Percentiles rank a stretch among this genome's conserved stretches.
These are phyloP conservation scores for Drosophila pandora DNA, from an alignment of 1,140 invertebrate species.

Conservation along the genomic window DNA sequence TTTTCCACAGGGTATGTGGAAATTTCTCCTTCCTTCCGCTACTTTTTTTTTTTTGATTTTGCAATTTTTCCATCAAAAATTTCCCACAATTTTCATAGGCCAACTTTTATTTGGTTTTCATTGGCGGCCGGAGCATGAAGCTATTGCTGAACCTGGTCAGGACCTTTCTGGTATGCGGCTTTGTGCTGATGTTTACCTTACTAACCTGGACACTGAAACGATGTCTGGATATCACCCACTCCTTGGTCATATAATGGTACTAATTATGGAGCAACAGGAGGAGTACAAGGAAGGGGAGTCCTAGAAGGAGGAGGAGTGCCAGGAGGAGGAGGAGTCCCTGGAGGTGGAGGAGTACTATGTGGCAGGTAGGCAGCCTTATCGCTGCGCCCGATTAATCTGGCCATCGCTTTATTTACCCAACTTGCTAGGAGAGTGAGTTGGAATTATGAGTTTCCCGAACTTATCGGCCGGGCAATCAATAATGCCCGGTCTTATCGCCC, in stretches of 20 bases:
- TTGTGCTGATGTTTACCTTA: slow-evolving; percentile 43
- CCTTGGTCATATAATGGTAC: slow-evolving; percentile 29
- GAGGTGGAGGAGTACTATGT: not conserved
- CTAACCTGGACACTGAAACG: slow-evolving; percentile 38
- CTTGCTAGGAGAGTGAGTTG: slow-evolving; percentile 3
- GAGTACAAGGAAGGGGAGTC: not conserved
- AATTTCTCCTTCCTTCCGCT: not conserved
- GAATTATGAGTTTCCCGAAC: slow-evolving; percentile 16
- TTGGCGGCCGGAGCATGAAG: slow-evolving; percentile 35
- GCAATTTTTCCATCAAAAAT: not conserved
- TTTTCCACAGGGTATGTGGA: slow-evolving; percentile 15
- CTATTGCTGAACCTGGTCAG: slow-evolving; percentile 44
- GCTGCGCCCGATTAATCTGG: slow-evolving; percentile 7
- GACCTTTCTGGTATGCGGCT: slow-evolving; percentile 45
- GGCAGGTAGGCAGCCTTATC: not conserved
- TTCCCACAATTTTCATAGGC: not conserved
- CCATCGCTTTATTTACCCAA: slow-evolving; percentile 13
- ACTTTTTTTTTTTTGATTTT: not conserved
- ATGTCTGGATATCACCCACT: slow-evolving; percentile 50
- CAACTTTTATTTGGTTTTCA: slow-evolving; percentile 17
- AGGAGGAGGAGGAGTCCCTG: no score
- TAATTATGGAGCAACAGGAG: not conserved
- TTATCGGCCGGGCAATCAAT: slow-evolving; percentile 59
- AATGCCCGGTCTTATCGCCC: slow-evolving; percentile 37
- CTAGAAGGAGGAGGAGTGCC: no score